Evolutionary conservation across 2,113 vertebrate species (phyloP).

Genomic region (Peromyscus polionotus): DNA sequence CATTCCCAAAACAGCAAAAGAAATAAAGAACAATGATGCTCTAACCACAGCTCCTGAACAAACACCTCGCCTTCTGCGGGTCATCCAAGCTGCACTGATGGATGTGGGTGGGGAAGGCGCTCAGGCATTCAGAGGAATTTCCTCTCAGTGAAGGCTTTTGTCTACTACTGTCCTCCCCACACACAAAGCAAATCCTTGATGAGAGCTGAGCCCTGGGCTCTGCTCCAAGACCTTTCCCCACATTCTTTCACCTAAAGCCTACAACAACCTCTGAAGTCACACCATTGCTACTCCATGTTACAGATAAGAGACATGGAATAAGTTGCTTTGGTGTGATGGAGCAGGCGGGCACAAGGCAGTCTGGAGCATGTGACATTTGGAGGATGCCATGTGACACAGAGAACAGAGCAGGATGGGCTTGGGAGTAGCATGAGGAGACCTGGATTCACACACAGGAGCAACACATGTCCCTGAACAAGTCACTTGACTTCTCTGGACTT

Average conservation of each 20-base stretch:
- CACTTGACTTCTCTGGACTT: background rate
- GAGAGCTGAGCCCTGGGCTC: background rate
- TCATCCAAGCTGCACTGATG: background rate
- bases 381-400: background rate
- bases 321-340: background rate
- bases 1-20: background rate
- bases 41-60: background rate
- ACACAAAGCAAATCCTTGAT: background rate
- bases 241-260: background rate
- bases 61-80: background rate
- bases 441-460: background rate
- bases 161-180: background rate
- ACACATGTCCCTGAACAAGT: background rate
- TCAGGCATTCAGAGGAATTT: background rate
- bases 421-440: background rate
- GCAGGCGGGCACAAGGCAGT: background rate
- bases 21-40: background rate
- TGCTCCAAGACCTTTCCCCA: background rate
- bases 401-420: fast-evolving
- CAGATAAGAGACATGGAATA: background rate
- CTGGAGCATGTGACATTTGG: background rate
- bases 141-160: background rate
- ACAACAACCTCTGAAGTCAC: fast-evolving
- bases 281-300: background rate
- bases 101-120: too few relatives aligned